Base-by-base conservation (phyloP, 2,113 vertebrate species). In the Alectura lathami region DNA sequence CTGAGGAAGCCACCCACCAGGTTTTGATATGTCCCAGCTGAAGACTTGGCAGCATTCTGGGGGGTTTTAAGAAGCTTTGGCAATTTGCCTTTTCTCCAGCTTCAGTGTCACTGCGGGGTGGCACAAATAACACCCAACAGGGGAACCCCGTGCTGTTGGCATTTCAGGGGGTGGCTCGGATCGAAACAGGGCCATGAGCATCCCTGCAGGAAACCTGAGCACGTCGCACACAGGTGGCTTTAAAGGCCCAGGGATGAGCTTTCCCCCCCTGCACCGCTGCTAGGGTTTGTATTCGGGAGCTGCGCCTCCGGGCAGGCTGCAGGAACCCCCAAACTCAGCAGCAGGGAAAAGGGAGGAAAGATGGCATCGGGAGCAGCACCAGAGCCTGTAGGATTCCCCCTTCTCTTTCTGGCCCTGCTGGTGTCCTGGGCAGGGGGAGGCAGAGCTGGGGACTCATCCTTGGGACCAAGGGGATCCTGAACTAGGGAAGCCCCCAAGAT, bases 71-170 rank as follows among this genome's bases (percentile, higher is more conserved):
- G 32, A 21, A 45, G 26, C 11, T 1, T 53, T 16, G 63, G 40
- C 45, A 32, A 32, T 22, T 34, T 60, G 36, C 30, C 54, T 50
- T 62, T 64, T 45, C 48, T 63, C 81, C 68, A 45, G 57, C 5
- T 0, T n/a, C 21, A 27, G 57, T 8, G 26, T 30, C 3, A 1
- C 42, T 34, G 29, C 56, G 24, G 68, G 47, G 56, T 26, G 24
- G 67, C 36, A 60, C 45, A 38, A 73, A 38, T 45, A 63, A 38
- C 1, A 0, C 48, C 13, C 9, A 32, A 47, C 47, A 16, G 57
- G 67, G 16, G 21, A 63, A 63, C 57, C 30, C 47, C 1, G 0
- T 1, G 1, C 10, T 54, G 63, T 38, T 0, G 3, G 32, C 5
- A 0, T 38, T 32, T 27, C 26, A 36, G 45, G 57, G 30, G 36